Evolutionary conservation across 2,888 invertebrate genomes (phyloP).

Genomic region (Cantharis rustica): DNA sequence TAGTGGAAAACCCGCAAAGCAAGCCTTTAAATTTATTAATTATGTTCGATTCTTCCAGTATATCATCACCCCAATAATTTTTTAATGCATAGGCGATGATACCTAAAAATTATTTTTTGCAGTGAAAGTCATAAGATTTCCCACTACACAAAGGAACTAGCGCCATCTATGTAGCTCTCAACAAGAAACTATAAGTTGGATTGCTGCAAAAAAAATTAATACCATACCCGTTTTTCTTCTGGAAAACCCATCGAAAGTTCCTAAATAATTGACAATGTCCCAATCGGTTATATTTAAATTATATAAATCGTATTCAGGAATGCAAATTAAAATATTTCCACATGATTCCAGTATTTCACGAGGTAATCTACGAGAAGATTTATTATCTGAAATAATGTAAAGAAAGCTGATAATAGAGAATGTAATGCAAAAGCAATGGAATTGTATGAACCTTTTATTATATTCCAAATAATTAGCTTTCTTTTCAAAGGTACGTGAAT

Average conservation of each 20-base stretch:
- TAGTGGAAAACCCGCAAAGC: not conserved
- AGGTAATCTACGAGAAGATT: not conserved
- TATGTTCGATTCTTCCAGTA: not conserved
- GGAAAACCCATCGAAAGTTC: not conserved
- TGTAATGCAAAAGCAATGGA: not conserved
- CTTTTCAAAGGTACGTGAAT: not conserved
- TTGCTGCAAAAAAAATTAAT: too few relatives aligned
- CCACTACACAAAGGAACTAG: not conserved
- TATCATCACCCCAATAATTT: not conserved
- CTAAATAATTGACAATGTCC: slow-evolving; percentile 4
- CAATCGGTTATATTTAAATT: slow-evolving; percentile 10
- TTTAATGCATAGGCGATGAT: not conserved
- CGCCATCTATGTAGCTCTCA: not conserved
- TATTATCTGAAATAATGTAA: not conserved
- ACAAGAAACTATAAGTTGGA: too few relatives aligned
- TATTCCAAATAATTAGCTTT: slow-evolving; percentile 7
- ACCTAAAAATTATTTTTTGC: not conserved
- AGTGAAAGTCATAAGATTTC: not conserved
- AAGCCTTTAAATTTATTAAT: slow-evolving; percentile 3
- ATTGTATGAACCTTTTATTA: not conserved
- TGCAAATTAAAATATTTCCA: not conserved
- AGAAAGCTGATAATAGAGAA: not conserved
- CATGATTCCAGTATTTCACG: not conserved
- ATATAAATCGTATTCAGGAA: slow-evolving; percentile 9
- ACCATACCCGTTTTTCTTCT: slow-evolving; percentile 9